Evolutionary conservation across 2,113 vertebrate species (phyloP).

Genomic region (Xiphorhynchus elegans): DNA sequence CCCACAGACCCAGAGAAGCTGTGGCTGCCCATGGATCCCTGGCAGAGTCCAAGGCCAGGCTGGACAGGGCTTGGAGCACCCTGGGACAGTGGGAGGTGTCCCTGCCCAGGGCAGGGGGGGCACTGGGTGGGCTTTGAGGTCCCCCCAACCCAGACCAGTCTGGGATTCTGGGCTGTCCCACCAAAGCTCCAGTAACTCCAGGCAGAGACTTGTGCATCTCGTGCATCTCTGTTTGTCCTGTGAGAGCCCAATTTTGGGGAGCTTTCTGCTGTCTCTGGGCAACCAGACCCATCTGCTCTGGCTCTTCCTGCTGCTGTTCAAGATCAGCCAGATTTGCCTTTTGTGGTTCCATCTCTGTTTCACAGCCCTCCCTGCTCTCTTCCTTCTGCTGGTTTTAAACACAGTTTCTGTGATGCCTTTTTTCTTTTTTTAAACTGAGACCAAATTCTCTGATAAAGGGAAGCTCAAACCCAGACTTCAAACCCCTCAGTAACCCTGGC

Average conservation of each 20-base stretch:
- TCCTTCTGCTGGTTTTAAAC: fast-evolving
- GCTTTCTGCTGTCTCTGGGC: background rate
- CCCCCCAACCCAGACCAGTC: no score
- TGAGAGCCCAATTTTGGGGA: fast-evolving
- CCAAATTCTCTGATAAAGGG: background rate
- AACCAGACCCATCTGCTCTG: background rate
- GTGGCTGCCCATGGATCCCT: background rate
- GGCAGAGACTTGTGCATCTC: background rate
- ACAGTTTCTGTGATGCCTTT: fast-evolving
- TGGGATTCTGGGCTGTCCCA: background rate
- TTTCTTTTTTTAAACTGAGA: background rate
- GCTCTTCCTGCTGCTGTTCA: background rate
- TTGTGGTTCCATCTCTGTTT: background rate
- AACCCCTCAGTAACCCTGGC: background rate
- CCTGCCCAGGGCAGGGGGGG: background rate
- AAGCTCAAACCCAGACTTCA: background rate
- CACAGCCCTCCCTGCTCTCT: background rate
- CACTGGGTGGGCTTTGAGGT: fast-evolving
- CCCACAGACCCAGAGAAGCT: background rate
- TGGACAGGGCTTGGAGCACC: background rate
- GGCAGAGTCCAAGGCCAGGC: background rate
- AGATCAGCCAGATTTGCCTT: background rate
- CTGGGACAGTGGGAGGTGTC: background rate
- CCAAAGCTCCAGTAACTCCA: background rate
- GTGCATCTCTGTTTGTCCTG: no score